Evolutionary conservation across 1,140 invertebrate species (phyloP).

Genomic region (Thalassaphorura encarpata): DNA sequence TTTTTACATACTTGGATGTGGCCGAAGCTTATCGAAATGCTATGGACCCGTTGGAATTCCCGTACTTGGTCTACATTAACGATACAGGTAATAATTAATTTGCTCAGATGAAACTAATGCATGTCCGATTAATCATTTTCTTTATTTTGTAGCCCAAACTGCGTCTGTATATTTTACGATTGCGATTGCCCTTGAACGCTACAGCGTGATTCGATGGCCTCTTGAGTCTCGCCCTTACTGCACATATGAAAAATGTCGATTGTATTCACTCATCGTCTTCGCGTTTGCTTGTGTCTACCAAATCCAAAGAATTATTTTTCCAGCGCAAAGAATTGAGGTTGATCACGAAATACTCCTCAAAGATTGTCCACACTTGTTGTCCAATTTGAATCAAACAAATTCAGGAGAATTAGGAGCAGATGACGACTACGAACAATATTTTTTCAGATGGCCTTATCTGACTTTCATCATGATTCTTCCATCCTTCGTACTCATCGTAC

Average conservation of each 20-base stretch:
- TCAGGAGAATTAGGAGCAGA: background rate
- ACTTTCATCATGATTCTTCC: background rate
- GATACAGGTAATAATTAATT: background rate
- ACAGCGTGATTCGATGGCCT: background rate
- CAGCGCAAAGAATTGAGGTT: background rate
- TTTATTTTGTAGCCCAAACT: background rate
- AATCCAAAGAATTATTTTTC: background rate
- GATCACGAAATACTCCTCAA: background rate
- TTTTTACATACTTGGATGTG: background rate
- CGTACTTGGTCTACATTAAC: background rate
- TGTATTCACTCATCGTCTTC: background rate
- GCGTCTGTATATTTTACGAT: constrained; percentile 1
- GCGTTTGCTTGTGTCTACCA: background rate
- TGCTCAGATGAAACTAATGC: background rate
- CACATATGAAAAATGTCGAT: background rate
- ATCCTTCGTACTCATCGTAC: background rate
- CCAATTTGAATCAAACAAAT: background rate
- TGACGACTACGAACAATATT: background rate
- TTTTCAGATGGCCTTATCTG: background rate
- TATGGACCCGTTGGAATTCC: background rate
- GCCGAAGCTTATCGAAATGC: background rate
- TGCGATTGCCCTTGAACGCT: background rate
- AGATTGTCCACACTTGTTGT: background rate
- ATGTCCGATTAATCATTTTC: background rate
- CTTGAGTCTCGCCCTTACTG: background rate